Evolutionary conservation across 2,888 invertebrate species (phyloP).

Genomic region (Rhorus exstirpatorius): DNA sequence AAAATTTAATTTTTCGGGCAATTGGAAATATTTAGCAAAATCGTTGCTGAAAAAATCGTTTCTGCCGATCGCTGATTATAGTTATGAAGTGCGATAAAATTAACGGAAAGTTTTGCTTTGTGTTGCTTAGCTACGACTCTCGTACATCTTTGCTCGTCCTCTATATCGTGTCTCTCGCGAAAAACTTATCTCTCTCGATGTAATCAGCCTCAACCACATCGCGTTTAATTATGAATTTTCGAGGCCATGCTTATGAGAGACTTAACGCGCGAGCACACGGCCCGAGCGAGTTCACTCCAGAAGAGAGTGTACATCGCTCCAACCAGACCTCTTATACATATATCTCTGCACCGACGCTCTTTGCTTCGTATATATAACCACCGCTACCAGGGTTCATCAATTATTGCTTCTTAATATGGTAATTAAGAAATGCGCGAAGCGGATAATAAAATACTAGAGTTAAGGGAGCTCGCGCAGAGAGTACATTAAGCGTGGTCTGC

Average conservation of each 20-base stretch:
- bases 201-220: slow-evolving; percentile 80
- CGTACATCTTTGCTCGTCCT: slow-evolving; percentile 18
- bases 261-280: slow-evolving; percentile 60
- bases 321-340: slow-evolving; percentile 6
- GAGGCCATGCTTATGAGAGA: slow-evolving; percentile 73
- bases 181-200: slow-evolving; percentile 77
- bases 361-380: slow-evolving; percentile 55
- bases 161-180: slow-evolving; percentile 56
- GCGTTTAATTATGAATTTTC: slow-evolving; percentile 84
- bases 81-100: not conserved
- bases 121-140: not conserved
- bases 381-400: slow-evolving; percentile 64
- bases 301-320: slow-evolving; percentile 47
- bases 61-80: too few relatives aligned
- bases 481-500: slow-evolving; percentile 19
- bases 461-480: slow-evolving; percentile 24
- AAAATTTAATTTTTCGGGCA: too few relatives aligned
- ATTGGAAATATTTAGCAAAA: too few relatives aligned
- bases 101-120: not conserved
- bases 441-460: slow-evolving; percentile 54
- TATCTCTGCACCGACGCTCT: slow-evolving; percentile 22
- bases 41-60: too few relatives aligned
- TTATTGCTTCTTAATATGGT: slow-evolving; percentile 66
- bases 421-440: slow-evolving; percentile 60
- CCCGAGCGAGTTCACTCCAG: slow-evolving; percentile 55